These are phyloP conservation scores for Oligia fasciuncula DNA, from an alignment of 2,888 invertebrate species.

Conservation along the genomic window DNA sequence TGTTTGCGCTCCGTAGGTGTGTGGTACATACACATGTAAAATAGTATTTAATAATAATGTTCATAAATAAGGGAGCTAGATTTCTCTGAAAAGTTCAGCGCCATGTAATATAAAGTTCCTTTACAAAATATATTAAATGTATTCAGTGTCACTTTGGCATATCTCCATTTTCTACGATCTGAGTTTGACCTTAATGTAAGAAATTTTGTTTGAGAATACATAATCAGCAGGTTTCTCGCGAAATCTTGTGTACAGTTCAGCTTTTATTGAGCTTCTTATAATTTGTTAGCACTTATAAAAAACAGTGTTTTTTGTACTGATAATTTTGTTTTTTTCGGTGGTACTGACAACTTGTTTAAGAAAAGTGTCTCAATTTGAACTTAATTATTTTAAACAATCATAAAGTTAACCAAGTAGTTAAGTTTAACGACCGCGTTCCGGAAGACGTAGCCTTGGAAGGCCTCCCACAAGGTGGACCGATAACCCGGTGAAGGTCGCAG, in stretches of 20 bases:
- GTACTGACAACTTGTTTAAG: not conserved
- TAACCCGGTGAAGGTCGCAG: not conserved
- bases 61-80: not conserved
- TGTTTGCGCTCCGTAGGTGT: no score
- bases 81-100: not conserved
- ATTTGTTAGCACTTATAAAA: conserved; percentile 18
- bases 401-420: not conserved
- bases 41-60: not conserved
- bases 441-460: not conserved
- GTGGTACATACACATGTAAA: not conserved
- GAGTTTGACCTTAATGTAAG: conserved; percentile 55
- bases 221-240: conserved; percentile 64
- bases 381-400: no score
- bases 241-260: conserved; percentile 61
- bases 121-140: not conserved
- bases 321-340: not conserved
- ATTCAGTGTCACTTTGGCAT: conserved; percentile 7
- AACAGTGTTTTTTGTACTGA: not conserved
- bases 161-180: conserved; percentile 40
- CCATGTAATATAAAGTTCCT: not conserved
- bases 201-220: conserved; percentile 58
- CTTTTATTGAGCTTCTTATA: conserved; percentile 38
- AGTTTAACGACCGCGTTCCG: not conserved
- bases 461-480: no score
- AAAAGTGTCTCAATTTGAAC: not conserved